Percentiles rank a stretch among this genome's conserved stretches.
Conservation (phyloP, 2,113 vertebrate species). For the Acrocephalus arundinaceus region DNA sequence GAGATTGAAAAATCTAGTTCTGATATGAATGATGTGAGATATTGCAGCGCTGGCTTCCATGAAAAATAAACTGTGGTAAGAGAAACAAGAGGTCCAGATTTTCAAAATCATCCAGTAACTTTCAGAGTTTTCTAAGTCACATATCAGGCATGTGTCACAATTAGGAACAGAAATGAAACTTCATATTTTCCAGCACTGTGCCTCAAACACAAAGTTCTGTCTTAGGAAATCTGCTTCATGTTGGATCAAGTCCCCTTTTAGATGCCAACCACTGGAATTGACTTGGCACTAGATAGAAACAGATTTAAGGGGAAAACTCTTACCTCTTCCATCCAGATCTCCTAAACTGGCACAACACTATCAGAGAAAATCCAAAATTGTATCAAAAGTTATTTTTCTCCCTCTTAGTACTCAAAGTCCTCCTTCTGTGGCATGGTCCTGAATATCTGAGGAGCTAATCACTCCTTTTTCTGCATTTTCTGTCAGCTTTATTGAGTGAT, state of each 20-base stretch:
- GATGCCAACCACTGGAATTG: neutral
- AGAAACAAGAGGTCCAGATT: neutral
- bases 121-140: neutral
- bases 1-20: neutral
- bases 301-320: neutral
- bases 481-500: constrained; percentile 32
- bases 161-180: neutral
- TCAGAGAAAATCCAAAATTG: neutral
- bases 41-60: neutral
- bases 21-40: neutral
- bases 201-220: neutral
- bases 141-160: neutral
- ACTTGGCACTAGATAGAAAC: neutral
- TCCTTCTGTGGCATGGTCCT: neutral
- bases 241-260: neutral
- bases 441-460: constrained; percentile 17
- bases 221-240: neutral
- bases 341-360: neutral
- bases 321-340: neutral
- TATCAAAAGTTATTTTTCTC: neutral
- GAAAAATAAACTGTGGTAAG: neutral
- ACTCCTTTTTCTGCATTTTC: neutral
- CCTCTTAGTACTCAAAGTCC: neutral
- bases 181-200: neutral
- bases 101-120: neutral